Conservation (phyloP, 2,797 vertebrate genomes). For the Acrossocheilus fasciatus region DNA sequence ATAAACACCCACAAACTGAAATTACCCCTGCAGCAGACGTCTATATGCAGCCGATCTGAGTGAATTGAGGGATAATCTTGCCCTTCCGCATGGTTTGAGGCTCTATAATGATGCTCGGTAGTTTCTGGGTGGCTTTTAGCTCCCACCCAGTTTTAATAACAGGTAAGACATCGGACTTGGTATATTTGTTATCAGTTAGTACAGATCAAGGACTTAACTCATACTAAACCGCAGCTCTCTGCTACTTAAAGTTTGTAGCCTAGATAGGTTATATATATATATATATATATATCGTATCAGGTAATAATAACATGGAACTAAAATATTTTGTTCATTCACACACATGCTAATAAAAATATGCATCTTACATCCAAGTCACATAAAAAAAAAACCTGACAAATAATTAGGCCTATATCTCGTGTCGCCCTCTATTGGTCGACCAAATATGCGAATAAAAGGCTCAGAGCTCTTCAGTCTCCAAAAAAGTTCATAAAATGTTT, state of each 20-base stretch:
- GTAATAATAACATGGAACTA: not conserved
- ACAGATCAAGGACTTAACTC: not conserved
- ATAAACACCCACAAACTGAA: constrained; percentile 52
- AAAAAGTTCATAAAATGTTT: not conserved
- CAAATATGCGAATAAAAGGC: not conserved
- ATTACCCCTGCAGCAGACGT: constrained; percentile 51
- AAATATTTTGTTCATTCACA: not conserved
- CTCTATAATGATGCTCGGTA: constrained; percentile 55
- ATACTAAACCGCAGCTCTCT: not conserved
- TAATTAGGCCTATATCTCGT: not conserved
- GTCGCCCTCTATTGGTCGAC: not conserved
- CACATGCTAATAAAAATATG: not conserved
- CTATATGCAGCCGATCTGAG: constrained; percentile 46
- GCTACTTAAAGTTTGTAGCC: not conserved
- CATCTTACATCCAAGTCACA: not conserved
- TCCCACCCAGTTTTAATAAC: constrained; percentile 57
- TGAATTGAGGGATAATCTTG: constrained; percentile 56
- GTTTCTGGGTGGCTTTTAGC: constrained; percentile 54
- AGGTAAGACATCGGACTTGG: constrained; percentile 22
- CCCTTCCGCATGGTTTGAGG: constrained; percentile 27
- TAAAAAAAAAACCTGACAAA: not conserved
- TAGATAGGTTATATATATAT: too few relatives aligned
- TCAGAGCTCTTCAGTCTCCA: not conserved
- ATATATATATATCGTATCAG: not conserved
- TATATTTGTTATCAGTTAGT: constrained; percentile 10